Evolutionary conservation across 2,797 vertebrate genomes (phyloP).

Genomic region (Geotria australis): DNA sequence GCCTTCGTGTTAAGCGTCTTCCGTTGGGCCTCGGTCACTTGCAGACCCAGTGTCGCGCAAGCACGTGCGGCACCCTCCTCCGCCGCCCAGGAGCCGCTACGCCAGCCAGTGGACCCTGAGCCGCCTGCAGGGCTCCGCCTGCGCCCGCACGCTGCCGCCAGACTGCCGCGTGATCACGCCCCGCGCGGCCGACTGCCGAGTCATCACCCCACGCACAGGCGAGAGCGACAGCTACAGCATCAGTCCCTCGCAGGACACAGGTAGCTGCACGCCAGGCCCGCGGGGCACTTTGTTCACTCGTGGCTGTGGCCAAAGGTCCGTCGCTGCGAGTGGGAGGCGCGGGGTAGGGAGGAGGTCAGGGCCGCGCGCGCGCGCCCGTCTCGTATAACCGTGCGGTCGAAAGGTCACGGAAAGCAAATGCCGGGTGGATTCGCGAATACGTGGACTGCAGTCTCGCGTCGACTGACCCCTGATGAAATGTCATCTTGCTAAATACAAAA

Average conservation of each 20-base stretch:
- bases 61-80: conserved; percentile 17
- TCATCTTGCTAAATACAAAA: too few species aligned
- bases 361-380: background rate
- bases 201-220: conserved; percentile 13
- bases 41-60: background rate
- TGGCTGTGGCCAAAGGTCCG: background rate
- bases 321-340: too few species aligned
- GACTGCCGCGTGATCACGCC: conserved; percentile 93
- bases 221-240: conserved; percentile 97
- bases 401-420: too few species aligned
- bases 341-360: background rate
- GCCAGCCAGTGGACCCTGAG: conserved; percentile 99
- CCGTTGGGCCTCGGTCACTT: too few species aligned
- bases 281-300: too few species aligned
- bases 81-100: conserved; percentile 57
- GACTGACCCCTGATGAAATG: too few species aligned
- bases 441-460: too few species aligned
- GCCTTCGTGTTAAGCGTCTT: too few species aligned
- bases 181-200: conserved; percentile 32
- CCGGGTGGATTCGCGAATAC: too few species aligned
- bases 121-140: conserved; percentile 37
- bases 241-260: conserved; percentile 94
- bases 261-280: conserved; percentile 11
- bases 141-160: conserved; percentile 76
- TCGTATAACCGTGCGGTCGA: background rate